phyloP scores from a whole-genome alignment of 2,113 vertebrate species.

The Centrocercus urophasianus region DNA sequence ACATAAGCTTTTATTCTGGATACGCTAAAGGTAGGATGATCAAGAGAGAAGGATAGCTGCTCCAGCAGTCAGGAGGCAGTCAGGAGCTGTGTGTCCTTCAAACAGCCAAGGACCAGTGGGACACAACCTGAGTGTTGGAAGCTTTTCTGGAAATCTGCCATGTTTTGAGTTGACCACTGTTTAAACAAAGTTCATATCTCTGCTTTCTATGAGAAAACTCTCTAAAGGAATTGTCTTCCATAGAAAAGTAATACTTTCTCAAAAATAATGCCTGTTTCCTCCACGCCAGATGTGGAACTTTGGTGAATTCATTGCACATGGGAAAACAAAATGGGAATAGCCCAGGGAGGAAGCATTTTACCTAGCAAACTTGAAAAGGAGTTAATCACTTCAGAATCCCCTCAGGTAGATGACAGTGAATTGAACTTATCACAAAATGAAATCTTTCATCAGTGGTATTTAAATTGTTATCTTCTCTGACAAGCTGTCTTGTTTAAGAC shows the following conservation, averaged over 20 bases:
- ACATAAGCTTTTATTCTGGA: background rate
- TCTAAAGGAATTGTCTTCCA: background rate
- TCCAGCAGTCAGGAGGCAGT: background rate
- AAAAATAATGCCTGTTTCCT: background rate
- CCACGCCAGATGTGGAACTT: background rate
- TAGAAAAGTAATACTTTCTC: background rate
- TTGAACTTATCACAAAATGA: background rate
- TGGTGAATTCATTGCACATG: background rate
- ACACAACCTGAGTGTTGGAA: background rate
- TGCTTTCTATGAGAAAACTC: background rate
- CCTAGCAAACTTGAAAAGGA: background rate
- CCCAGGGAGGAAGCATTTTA: background rate
- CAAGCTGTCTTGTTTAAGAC: background rate
- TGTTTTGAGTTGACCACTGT: background rate
- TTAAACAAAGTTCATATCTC: background rate
- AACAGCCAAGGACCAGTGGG: rapidly evolving
- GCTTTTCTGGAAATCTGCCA: background rate
- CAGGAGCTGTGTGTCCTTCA: background rate
- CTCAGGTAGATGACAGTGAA: background rate
- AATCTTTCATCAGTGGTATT: slow-evolving; percentile 30
- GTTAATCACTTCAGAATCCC: slow-evolving; percentile 35
- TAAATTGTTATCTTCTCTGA: slow-evolving; percentile 11
- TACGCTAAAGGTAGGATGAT: background rate
- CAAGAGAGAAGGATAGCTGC: background rate
- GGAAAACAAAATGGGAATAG: background rate